Conservation (phyloP, 2,113 vertebrate genomes). For the Campylomormyrus numenius region DNA sequence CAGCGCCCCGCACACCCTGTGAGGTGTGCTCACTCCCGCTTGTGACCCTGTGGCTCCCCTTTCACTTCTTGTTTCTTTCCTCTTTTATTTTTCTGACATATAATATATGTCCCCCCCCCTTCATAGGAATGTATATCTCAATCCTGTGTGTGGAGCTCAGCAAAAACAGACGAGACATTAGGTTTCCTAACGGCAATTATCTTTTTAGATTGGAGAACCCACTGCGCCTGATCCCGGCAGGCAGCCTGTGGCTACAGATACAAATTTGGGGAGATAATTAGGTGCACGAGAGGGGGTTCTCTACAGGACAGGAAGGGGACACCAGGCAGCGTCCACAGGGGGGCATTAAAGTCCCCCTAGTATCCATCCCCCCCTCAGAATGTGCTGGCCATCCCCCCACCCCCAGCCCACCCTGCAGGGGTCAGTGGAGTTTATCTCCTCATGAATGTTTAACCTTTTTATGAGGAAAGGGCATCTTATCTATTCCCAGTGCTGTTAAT, state of each 20-base stretch:
- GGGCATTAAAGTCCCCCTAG: constrained; percentile 40
- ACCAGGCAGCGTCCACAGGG: constrained; percentile 59
- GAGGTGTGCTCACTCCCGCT: not conserved
- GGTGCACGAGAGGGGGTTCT: constrained; percentile 48
- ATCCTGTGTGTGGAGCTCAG: constrained; percentile 59
- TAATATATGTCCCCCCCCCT: not conserved
- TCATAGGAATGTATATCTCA: constrained; percentile 52
- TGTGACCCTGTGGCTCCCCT: not conserved
- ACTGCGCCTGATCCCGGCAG: constrained; percentile 74
- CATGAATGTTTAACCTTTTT: constrained; percentile 49
- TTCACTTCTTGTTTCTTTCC: not conserved
- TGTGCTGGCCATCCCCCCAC: constrained; percentile 27
- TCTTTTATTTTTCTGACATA: not conserved
- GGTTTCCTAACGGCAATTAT: constrained; percentile 73
- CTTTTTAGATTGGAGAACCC: constrained; percentile 79
- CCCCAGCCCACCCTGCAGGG: constrained; percentile 31
- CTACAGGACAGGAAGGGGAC: constrained; percentile 48
- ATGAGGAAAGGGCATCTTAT: constrained; percentile 44
- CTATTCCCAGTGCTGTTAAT: constrained; percentile 42
- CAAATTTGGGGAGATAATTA: constrained; percentile 85
- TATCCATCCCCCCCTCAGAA: constrained; percentile 33
- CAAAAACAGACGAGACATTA: constrained; percentile 56
- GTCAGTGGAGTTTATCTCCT: constrained; percentile 46
- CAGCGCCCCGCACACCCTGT: not conserved
- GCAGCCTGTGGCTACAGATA: constrained; percentile 64